phyloP scores from a whole-genome alignment of 23 tunicate genomes.

The Ciona savignyi region DNA sequence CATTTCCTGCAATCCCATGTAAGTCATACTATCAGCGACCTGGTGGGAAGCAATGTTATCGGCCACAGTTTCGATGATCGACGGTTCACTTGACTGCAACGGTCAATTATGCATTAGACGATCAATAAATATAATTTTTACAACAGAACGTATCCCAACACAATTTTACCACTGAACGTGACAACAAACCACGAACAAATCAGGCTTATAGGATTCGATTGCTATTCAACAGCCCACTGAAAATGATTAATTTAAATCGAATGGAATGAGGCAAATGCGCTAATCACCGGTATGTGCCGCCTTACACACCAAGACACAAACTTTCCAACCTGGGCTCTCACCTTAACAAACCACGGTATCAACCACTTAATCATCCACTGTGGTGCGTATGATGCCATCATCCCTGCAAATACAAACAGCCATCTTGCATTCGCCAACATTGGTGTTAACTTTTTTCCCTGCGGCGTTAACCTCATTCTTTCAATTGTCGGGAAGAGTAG shows the following conservation, averaged over 20 bases:
- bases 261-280: too few species aligned
- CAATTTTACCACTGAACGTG: too few species aligned
- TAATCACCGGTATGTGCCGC: too few species aligned
- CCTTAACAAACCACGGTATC: slow-evolving; percentile 16
- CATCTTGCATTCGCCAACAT: slow-evolving; percentile 41
- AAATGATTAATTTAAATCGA: too few species aligned
- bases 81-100: slow-evolving; percentile 27
- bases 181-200: too few species aligned
- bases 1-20: slow-evolving; percentile 82
- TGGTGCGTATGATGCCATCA: slow-evolving; percentile 22
- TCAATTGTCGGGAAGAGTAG: slow-evolving; percentile 86
- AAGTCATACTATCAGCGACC: slow-evolving; percentile 39
- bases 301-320: too few species aligned
- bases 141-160: too few species aligned
- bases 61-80: slow-evolving; percentile 13
- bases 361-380: slow-evolving; percentile 17
- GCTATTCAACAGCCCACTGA: too few species aligned
- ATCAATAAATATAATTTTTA: too few species aligned
- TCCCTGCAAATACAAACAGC: slow-evolving; percentile 15
- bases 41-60: slow-evolving; percentile 14
- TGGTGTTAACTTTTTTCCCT: slow-evolving; percentile 61
- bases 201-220: too few species aligned
- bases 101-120: background rate
- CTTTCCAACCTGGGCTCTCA: too few species aligned
- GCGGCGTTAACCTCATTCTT: slow-evolving; percentile 51